Conservation (phyloP, 1,140 invertebrate species). For the Cryptotermes secundus region DNA sequence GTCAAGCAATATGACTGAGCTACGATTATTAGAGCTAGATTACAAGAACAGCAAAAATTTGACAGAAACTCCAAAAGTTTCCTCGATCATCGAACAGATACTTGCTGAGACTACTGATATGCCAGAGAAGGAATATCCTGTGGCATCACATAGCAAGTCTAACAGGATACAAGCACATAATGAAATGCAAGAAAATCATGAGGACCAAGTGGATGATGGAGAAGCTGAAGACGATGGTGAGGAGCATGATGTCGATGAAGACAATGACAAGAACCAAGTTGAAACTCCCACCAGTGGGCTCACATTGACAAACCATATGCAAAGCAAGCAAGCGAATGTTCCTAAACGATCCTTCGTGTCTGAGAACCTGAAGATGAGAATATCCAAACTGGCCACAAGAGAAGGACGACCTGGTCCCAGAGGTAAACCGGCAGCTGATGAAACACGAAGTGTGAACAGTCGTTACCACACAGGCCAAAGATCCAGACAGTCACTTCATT, state of each 20-base stretch:
- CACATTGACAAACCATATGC: not conserved
- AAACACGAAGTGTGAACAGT: too few relatives aligned
- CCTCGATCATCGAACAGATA: not conserved
- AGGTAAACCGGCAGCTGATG: too few relatives aligned
- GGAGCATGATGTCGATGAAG: not conserved
- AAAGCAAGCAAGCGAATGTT: not conserved
- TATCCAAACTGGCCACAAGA: not conserved
- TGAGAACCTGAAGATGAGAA: not conserved
- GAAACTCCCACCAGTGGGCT: not conserved
- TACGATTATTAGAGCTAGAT: too few relatives aligned
- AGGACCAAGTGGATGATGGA: not conserved
- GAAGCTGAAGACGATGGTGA: not conserved
- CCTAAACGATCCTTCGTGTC: not conserved
- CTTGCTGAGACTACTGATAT: not conserved
- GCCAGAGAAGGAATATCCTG: not conserved
- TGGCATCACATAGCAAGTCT: not conserved
- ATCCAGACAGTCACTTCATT: too few relatives aligned
- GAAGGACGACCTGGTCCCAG: too few relatives aligned
- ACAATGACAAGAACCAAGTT: not conserved
- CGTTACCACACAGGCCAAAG: too few relatives aligned
- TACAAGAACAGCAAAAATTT: not conserved
- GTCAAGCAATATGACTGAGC: too few relatives aligned
- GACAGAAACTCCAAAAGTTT: not conserved
- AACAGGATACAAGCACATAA: not conserved
- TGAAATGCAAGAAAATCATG: not conserved